These are phyloP conservation scores for Euura saliciscinereae DNA, from an alignment of 1,140 invertebrate species.

Conservation along the genomic window DNA sequence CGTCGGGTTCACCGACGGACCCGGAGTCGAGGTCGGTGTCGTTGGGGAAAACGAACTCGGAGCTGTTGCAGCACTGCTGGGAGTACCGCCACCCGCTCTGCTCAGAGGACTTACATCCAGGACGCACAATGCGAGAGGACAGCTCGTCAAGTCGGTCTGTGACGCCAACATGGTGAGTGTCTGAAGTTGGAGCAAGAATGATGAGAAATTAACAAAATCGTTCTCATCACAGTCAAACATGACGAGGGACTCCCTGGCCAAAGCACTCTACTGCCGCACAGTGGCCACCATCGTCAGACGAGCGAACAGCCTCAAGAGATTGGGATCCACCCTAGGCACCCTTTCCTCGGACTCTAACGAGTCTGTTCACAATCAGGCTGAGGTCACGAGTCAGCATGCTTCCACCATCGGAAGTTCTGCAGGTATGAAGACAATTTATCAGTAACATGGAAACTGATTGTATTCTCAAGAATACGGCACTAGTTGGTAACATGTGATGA, in stretches of 20 bases:
- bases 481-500: no score
- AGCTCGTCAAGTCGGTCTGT: conserved; percentile 82
- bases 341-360: conserved; percentile 90
- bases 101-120: conserved; percentile 83
- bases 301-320: conserved; percentile 88
- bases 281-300: conserved; percentile 93
- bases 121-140: conserved; percentile 84
- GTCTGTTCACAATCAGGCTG: conserved; percentile 87
- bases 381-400: conserved; percentile 84
- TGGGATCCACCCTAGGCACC: conserved; percentile 87
- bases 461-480: not conserved
- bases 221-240: conserved; percentile 69
- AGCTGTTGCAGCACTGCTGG: conserved; percentile 83
- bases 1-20: conserved; percentile 83
- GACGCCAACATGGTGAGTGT: conserved; percentile 76
- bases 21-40: conserved; percentile 73
- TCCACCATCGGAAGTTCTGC: conserved; percentile 78
- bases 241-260: conserved; percentile 87
- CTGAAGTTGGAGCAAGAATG: no score
- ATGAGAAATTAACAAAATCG: no score
- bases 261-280: conserved; percentile 92
- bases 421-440: conserved; percentile 48
- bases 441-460: not conserved
- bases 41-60: conserved; percentile 81
- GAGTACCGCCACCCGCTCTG: conserved; percentile 77